phyloP scores from a whole-genome alignment of 2,888 invertebrate species.

The Callyntrura sp. region DNA sequence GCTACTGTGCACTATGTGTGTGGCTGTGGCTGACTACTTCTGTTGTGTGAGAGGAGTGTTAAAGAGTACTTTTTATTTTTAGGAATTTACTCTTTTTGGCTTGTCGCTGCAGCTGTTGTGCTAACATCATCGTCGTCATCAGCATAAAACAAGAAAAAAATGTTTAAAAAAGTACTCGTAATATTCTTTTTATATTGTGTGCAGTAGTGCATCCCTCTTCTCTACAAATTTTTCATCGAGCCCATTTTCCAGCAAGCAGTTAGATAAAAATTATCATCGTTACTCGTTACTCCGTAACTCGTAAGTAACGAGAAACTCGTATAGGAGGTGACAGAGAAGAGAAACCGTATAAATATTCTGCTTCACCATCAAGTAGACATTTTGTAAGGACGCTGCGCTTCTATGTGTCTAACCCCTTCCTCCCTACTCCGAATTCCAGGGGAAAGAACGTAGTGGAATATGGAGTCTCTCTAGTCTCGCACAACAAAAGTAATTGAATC shows the following conservation, averaged over 20 bases:
- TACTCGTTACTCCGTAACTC: conserved; percentile 1
- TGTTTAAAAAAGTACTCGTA: not conserved
- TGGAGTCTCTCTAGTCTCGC: not conserved
- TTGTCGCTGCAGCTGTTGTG: conserved; percentile 71
- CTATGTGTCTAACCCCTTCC: conserved; percentile 3
- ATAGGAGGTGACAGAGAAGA: not conserved
- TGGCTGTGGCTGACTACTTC: not conserved
- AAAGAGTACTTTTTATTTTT: conserved; percentile 61
- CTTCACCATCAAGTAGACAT: too few species aligned
- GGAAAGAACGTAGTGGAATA: conserved; percentile 16
- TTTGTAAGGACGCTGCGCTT: not conserved
- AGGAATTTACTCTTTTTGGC: conserved; percentile 64
- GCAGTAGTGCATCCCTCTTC: not conserved
- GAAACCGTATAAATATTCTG: not conserved
- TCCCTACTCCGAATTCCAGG: conserved; percentile 4
- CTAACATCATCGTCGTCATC: conserved; percentile 59
- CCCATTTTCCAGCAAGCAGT: conserved; percentile 9
- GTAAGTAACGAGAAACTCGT: not conserved
- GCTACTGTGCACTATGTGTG: too few species aligned
- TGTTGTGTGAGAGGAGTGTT: not conserved
- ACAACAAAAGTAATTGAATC: not conserved
- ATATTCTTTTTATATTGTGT: not conserved
- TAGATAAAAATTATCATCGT: conserved; percentile 9
- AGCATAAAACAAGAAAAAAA: conserved; percentile 5
- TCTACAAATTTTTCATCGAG: conserved; percentile 38